phyloP scores from a whole-genome alignment of 2,797 vertebrate species.

The Mormyrus hasselquistii region DNA sequence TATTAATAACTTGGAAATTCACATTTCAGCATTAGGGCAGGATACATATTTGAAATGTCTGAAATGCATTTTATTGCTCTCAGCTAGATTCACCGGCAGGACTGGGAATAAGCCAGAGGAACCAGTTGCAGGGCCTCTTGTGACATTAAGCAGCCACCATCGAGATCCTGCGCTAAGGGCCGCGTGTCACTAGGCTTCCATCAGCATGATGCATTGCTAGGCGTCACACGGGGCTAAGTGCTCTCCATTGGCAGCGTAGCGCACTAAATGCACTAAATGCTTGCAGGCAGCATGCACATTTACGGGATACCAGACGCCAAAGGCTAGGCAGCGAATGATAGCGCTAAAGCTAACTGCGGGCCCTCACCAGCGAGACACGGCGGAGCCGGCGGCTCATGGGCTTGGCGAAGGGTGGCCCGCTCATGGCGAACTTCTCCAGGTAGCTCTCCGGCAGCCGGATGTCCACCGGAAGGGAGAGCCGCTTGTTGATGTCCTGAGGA shows the following conservation, averaged over 20 bases:
- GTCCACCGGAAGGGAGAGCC: slow-evolving; percentile 70
- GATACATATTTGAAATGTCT: background rate
- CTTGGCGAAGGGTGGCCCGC: slow-evolving; percentile 71
- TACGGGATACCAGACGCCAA: background rate
- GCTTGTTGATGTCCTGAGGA: slow-evolving; percentile 72
- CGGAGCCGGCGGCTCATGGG: slow-evolving; percentile 70
- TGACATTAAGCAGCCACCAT: background rate
- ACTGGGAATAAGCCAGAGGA: background rate
- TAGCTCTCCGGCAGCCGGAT: slow-evolving; percentile 72
- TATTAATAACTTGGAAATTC: background rate
- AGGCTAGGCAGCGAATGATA: background rate
- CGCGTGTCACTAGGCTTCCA: background rate
- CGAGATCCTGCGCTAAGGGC: background rate
- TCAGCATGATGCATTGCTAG: background rate
- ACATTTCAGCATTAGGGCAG: background rate
- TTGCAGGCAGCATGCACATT: background rate
- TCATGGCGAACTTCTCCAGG: slow-evolving; percentile 72
- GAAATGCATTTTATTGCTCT: background rate
- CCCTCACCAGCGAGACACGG: slow-evolving; percentile 65
- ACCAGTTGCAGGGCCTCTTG: background rate
- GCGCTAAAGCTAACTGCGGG: background rate
- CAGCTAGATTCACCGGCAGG: background rate
- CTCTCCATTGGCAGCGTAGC: background rate
- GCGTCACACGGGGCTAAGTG: background rate
- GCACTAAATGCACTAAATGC: background rate